These are phyloP conservation scores for Hemicentrotus pulcherrimus DNA, from an alignment of 35 echinoderm and acorn worm species.

Conservation along the genomic window DNA sequence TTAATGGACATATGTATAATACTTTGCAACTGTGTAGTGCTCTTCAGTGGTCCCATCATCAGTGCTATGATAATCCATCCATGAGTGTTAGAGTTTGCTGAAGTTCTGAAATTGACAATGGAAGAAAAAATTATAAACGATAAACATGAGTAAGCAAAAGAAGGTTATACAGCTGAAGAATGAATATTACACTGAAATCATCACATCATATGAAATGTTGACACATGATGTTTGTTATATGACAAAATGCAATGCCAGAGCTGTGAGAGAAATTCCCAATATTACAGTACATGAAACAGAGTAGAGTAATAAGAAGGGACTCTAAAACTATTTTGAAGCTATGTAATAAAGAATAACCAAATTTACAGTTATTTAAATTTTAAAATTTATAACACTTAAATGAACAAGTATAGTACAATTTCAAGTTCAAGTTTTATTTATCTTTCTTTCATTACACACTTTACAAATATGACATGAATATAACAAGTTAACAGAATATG, in stretches of 20 bases:
- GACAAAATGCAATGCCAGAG: neutral
- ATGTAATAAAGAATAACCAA: no score
- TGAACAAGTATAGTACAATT: no score
- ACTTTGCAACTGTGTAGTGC: neutral
- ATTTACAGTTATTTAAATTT: no score
- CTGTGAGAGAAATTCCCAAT: no score
- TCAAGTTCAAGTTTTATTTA: no score
- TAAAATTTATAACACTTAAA: no score
- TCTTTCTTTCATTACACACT: no score
- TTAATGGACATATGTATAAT: neutral
- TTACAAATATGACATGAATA: no score
- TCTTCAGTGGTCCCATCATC: neutral
- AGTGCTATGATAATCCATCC: slow-evolving; percentile 46
- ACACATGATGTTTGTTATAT: neutral
- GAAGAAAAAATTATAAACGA: neutral
- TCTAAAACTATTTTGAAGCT: no score
- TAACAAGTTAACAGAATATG: no score
- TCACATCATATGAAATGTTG: neutral
- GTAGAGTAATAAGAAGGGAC: no score
- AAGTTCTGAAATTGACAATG: slow-evolving; percentile 40
- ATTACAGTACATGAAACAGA: no score
- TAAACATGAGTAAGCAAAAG: neutral
- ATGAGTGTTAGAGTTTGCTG: slow-evolving; percentile 54
- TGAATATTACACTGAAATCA: neutral
- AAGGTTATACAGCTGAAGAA: neutral